A percentile compares a stretch with the other conserved stretches of the same genome.
Conservation (phyloP, 2,797 vertebrate species). For the Manis javanica region DNA sequence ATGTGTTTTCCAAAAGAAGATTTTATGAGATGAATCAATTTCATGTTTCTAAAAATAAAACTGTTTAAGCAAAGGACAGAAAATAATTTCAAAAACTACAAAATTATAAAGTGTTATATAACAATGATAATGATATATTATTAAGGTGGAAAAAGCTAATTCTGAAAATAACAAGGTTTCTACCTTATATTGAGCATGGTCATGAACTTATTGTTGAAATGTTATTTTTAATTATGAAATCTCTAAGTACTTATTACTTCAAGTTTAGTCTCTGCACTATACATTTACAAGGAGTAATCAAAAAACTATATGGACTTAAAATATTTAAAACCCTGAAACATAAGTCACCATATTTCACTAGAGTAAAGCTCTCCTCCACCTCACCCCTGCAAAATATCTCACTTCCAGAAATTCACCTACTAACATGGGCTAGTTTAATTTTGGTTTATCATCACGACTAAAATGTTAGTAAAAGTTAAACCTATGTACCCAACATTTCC, state of each 20-base stretch:
- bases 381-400: not conserved
- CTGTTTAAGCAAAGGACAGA: not conserved
- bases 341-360: constrained; percentile 74
- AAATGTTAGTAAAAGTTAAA: constrained; percentile 77
- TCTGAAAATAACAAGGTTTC: not conserved
- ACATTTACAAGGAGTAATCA: constrained; percentile 70
- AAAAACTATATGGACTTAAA: constrained; percentile 73
- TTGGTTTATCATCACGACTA: constrained; percentile 68
- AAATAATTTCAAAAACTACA: not conserved
- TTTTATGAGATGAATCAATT: not conserved
- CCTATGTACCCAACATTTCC: constrained; percentile 55
- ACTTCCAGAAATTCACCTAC: constrained; percentile 70
- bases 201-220: not conserved
- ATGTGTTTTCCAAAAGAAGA: not conserved
- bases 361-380: constrained; percentile 27
- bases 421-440: constrained; percentile 59
- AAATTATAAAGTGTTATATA: not conserved
- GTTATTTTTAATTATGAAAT: constrained; percentile 8
- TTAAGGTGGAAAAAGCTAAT: not conserved
- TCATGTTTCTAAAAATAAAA: constrained; percentile 14
- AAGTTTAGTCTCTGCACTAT: not conserved
- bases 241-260: not conserved
- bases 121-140: not conserved
- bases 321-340: constrained; percentile 81
- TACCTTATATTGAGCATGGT: not conserved